Evolutionary conservation across 2,113 vertebrate genomes (phyloP).

Genomic region (Jacana jacana): DNA sequence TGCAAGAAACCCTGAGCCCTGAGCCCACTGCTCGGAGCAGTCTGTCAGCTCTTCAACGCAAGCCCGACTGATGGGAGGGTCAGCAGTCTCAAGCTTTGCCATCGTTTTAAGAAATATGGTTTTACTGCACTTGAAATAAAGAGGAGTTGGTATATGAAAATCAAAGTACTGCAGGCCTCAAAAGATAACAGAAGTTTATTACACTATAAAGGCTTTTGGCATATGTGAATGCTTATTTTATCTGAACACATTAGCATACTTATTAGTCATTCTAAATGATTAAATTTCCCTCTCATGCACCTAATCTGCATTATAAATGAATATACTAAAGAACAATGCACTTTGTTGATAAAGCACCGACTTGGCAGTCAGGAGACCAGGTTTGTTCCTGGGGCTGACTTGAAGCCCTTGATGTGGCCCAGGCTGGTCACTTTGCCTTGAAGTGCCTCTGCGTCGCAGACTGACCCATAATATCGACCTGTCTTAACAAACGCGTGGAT

Average conservation of each 20-base stretch:
- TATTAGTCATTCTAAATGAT: conserved; percentile 57
- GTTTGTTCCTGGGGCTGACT: not conserved
- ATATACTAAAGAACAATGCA: conserved; percentile 10
- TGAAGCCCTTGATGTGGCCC: not conserved
- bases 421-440: not conserved
- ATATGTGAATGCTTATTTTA: conserved; percentile 54
- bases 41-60: not conserved
- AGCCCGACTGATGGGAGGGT: not conserved
- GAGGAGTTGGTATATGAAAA: conserved; percentile 32
- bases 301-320: conserved; percentile 60
- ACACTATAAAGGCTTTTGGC: conserved; percentile 46
- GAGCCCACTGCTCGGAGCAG: accelerated
- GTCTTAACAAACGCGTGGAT: not conserved
- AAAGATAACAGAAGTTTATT: conserved; percentile 61
- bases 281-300: conserved; percentile 32
- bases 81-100: not conserved
- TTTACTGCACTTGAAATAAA: conserved; percentile 40
- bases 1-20: not conserved
- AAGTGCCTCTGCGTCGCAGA: not conserved
- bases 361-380: not conserved
- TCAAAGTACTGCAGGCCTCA: conserved; percentile 5
- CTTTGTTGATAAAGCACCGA: not conserved
- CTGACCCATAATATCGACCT: not conserved
- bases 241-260: conserved; percentile 64
- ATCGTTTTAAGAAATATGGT: not conserved